Conservation (phyloP, 2,113 vertebrate genomes). For the Peromyscus polionotus region DNA sequence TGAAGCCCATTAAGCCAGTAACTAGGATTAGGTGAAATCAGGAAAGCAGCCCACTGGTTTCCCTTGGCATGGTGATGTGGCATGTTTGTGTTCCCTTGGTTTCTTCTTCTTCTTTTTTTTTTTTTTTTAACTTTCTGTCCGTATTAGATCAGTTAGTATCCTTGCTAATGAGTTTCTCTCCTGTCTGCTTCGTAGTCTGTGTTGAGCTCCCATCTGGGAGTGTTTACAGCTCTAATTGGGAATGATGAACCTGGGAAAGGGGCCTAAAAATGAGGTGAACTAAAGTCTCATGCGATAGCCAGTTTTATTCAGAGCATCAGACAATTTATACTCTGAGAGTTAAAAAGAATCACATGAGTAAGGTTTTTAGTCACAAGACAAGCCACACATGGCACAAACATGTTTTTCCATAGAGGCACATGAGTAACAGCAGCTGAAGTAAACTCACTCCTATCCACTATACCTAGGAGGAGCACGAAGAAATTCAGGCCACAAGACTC, state of each 20-base stretch:
- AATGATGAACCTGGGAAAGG: not conserved
- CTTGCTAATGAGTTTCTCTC: slow-evolving; percentile 13
- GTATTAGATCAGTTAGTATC: not conserved
- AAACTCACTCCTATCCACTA: not conserved
- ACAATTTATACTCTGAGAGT: not conserved
- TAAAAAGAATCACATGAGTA: not conserved
- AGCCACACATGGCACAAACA: not conserved
- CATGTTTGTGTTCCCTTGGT: not conserved
- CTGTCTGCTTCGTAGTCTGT: not conserved
- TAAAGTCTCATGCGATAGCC: not conserved
- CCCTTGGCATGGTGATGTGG: not conserved
- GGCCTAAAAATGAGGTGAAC: not conserved
- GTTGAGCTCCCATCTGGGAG: slow-evolving; percentile 7
- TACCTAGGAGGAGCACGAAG: not conserved
- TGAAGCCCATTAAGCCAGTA: too few relatives aligned
- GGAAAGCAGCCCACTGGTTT: not conserved
- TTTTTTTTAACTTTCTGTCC: not conserved
- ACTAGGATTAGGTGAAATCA: not conserved
- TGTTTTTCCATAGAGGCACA: not conserved
- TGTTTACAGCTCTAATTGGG: not conserved
- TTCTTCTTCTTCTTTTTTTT: not conserved
- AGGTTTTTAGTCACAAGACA: not conserved
- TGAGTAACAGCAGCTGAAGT: not conserved
- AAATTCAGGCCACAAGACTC: not conserved
- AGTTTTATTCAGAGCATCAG: not conserved